These are phyloP conservation scores for Philantomba maxwellii DNA, from an alignment of 2,113 vertebrate genomes.

Conservation along the genomic window DNA sequence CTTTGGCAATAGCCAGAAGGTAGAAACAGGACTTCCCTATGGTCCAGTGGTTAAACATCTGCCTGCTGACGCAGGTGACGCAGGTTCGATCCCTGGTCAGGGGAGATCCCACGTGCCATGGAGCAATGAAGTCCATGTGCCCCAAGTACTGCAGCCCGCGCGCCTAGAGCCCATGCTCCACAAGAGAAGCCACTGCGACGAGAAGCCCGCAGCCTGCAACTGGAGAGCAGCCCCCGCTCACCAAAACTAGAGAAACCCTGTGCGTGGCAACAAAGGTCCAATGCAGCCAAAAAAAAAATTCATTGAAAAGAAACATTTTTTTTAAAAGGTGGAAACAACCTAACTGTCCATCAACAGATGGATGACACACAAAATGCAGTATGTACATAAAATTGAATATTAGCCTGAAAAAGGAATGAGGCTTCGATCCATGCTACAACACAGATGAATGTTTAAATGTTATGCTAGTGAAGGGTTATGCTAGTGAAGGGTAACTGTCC, in stretches of 20 bases:
- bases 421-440: not conserved
- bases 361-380: not conserved
- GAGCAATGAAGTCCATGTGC: not conserved
- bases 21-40: not conserved
- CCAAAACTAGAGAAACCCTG: not conserved
- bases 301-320: not conserved
- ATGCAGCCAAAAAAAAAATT: not conserved
- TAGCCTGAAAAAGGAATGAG: not conserved
- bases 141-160: fast-evolving
- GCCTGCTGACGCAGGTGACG: not conserved
- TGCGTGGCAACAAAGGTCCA: not conserved
- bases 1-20: not conserved
- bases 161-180: not conserved
- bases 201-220: not conserved
- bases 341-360: not conserved
- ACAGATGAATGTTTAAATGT: not conserved
- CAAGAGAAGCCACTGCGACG: not conserved
- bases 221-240: not conserved
- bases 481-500: not conserved
- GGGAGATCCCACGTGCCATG: not conserved
- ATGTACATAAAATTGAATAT: not conserved
- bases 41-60: not conserved
- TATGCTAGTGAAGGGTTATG: not conserved
- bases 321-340: not conserved
- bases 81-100: not conserved